A percentile compares a stretch with the other conserved stretches of the same genome.
Evolutionary conservation across 2,888 invertebrate genomes (phyloP).

Genomic region (Limenitis camilla): DNA sequence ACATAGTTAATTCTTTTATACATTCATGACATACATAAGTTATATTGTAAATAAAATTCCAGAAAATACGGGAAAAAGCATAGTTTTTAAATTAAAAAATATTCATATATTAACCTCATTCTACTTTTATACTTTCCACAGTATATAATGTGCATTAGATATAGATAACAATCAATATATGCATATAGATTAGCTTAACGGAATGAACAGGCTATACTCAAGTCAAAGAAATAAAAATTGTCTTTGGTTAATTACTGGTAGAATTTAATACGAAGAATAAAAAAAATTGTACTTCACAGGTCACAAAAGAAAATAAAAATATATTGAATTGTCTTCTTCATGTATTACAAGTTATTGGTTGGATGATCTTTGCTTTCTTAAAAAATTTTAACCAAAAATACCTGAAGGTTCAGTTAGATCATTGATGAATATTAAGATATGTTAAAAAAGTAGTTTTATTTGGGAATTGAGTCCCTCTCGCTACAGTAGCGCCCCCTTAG

Average conservation of each 20-base stretch:
- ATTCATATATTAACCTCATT: neutral
- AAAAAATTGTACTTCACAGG: conserved; percentile 60
- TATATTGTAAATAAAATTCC: neutral
- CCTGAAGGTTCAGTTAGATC: too few species aligned
- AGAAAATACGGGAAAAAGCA: neutral
- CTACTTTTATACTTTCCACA: too few species aligned
- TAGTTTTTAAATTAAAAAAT: neutral
- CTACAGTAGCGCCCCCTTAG: too few species aligned
- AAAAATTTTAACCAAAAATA: too few species aligned
- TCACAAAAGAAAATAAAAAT: too few species aligned
- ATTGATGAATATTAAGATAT: too few species aligned
- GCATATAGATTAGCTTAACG: conserved; percentile 32
- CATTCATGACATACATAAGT: conserved; percentile 9
- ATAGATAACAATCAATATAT: conserved; percentile 4
- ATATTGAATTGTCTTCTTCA: too few species aligned
- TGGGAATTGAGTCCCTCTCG: too few species aligned
- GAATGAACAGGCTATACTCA: conserved; percentile 40
- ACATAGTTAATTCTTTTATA: conserved; percentile 29
- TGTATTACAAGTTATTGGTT: too few species aligned
- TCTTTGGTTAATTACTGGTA: conserved; percentile 54
- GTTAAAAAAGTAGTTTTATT: too few species aligned
- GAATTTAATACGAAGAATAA: conserved; percentile 31
- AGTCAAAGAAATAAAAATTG: conserved; percentile 34
- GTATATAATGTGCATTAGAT: neutral
- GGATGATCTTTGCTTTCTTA: too few species aligned